These are phyloP conservation scores for Dyspetes luteomarginatus DNA, from an alignment of 2,888 invertebrate species.

Conservation along the genomic window DNA sequence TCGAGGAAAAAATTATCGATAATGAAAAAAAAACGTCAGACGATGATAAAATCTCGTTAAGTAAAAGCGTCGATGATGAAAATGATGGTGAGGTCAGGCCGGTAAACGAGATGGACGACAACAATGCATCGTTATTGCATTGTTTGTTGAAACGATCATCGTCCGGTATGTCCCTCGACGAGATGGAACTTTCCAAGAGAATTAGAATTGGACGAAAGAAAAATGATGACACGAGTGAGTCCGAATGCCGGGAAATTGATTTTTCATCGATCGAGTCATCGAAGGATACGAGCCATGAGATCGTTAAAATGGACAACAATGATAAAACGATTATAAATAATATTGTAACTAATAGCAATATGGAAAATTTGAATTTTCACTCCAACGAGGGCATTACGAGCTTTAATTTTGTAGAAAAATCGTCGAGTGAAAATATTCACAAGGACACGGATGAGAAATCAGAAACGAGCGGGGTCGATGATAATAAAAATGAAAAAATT, in stretches of 20 bases:
- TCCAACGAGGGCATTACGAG: conserved; percentile 8
- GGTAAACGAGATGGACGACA: not conserved
- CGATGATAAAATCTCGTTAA: not conserved
- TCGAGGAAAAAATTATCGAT: not conserved
- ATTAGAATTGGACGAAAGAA: conserved; percentile 33
- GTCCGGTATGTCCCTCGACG: conserved; percentile 45
- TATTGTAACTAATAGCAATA: conserved; percentile 49
- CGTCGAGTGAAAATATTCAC: not conserved
- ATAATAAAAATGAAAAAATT: conserved; percentile 30
- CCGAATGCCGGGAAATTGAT: not conserved
- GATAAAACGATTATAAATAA: conserved; percentile 21
- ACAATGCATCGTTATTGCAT: conserved; percentile 25
- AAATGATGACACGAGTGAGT: conserved; percentile 23
- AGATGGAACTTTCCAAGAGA: conserved; percentile 54
- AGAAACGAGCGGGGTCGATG: not conserved
- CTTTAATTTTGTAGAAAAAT: conserved; percentile 51
- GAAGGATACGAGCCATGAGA: not conserved
- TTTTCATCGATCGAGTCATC: not conserved
- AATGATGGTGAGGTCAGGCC: not conserved
- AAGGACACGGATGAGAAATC: conserved; percentile 1
- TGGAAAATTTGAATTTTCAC: conserved; percentile 4
- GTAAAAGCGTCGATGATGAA: conserved; percentile 16
- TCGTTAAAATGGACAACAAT: conserved; percentile 4
- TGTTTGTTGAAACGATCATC: conserved; percentile 42
- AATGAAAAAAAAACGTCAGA: too few species aligned